Evolutionary conservation across 2,888 invertebrate genomes (phyloP), one percentile per base, ranked within the genome.

Genomic region (Amphipyra tragopoginis): DNA sequence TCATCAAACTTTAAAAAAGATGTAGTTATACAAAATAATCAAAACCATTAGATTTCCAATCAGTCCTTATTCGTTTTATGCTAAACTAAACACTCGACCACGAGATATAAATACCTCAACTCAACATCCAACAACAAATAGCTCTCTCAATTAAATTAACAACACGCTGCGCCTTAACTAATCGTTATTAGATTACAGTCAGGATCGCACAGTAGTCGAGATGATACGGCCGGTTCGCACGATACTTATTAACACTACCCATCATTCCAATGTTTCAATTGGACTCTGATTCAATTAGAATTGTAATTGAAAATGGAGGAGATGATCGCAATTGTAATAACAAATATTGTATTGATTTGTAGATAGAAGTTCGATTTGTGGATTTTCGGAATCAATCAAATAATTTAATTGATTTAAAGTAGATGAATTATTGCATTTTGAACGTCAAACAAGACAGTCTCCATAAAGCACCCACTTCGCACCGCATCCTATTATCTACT

Each of bases 131-230:
- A 21, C 0, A 47, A 21, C 14, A 49, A 61, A 45, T 10, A 10
- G 7, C 21, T 60, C 5, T 0, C 0, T 15, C 13, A 36, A 38
- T 15, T 8, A 15, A 52, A 43, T 43, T 33, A 1, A 13, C 10
- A 47, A 5, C 43, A 7, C 5, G 5, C 82, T 70, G 63, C 71
- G 44, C 86, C 89, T 90, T 90, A 90, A 90, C 64, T 51, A 63
- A 79, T 77, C 69, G 77, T 85, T 86, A 86, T 87, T 88, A 86
- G 85, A 87, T 88, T 88, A 83, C 82, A 71, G 62, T 65, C 72
- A 78, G 73, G 80, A 81, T 80, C 80, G 81, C 80, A 67, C 77
- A 65, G 55, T 52, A 69, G 74, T 82, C 80, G 79, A 71, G 79
- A 83, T 82, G 81, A 77, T 83, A 71, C 80, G 67, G 70, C 44